Evolutionary conservation across 2,113 vertebrate genomes (phyloP).

Genomic region (Saimiri boliviensis): DNA sequence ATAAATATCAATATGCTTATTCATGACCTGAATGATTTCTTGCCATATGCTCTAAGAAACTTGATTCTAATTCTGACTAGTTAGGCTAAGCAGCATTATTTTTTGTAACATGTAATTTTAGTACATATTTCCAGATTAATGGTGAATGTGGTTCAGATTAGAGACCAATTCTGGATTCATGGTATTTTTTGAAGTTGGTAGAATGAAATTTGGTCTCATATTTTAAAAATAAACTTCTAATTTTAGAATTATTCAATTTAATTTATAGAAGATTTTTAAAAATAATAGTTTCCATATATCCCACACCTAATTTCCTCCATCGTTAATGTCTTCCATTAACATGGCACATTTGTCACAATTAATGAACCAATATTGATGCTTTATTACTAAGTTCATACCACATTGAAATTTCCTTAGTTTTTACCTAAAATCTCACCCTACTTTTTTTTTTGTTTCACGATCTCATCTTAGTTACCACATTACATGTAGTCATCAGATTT

Average conservation of each 20-base stretch:
- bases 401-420: neutral
- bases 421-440: neutral
- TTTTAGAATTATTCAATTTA: neutral
- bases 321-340: neutral
- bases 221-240: constrained; percentile 41
- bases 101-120: constrained; percentile 11
- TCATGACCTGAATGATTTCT: no score
- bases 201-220: neutral
- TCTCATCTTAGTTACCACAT: neutral
- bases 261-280: constrained; percentile 2
- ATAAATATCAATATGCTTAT: no score
- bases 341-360: neutral
- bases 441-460: neutral
- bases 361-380: neutral
- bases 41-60: neutral
- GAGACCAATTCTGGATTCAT: constrained; percentile 5
- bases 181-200: constrained; percentile 26
- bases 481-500: neutral
- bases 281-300: neutral
- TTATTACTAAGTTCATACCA: neutral
- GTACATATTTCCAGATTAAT: constrained; percentile 34
- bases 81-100: neutral
- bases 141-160: constrained; percentile 35
- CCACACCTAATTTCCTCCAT: neutral
- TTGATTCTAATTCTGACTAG: neutral